Conservation (phyloP, 35 echinoderm and acorn worm genomes). For the Ophioderma brevispina region DNA sequence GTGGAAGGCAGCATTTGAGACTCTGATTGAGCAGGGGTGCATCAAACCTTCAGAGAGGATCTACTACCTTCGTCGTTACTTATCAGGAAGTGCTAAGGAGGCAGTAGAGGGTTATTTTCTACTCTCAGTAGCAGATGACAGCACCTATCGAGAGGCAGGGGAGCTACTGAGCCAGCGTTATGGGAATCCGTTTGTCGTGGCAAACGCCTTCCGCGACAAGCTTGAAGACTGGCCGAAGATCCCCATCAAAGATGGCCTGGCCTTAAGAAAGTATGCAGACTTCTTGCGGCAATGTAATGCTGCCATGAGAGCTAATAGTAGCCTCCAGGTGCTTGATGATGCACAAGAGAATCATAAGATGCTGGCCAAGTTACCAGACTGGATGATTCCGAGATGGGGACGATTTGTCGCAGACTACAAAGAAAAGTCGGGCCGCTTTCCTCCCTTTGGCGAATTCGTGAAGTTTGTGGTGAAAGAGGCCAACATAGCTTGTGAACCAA, state of each 20-base stretch:
- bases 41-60: slow-evolving; percentile 45
- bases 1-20: slow-evolving; percentile 52
- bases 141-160: slow-evolving; percentile 56
- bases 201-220: slow-evolving; percentile 60
- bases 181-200: slow-evolving; percentile 62
- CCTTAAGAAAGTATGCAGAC: slow-evolving; percentile 58
- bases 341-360: slow-evolving; percentile 64
- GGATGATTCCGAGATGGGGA: slow-evolving; percentile 43
- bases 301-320: slow-evolving; percentile 18
- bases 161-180: slow-evolving; percentile 44
- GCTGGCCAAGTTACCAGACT: slow-evolving; percentile 63
- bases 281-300: slow-evolving; percentile 46
- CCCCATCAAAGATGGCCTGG: slow-evolving; percentile 34
- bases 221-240: slow-evolving; percentile 63
- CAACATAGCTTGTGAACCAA: slow-evolving; percentile 56
- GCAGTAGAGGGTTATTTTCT: slow-evolving; percentile 62
- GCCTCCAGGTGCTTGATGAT: slow-evolving; percentile 56
- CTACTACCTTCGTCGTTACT: slow-evolving; percentile 59
- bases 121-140: slow-evolving; percentile 1
- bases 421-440: slow-evolving; percentile 15
- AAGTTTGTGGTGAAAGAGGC: slow-evolving; percentile 56
- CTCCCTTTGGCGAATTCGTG: slow-evolving; percentile 49
- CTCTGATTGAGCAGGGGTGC: slow-evolving; percentile 43
- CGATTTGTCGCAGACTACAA: slow-evolving; percentile 29
- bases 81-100: slow-evolving; percentile 46